Base-by-base conservation (phyloP, 2,113 vertebrate genomes). In the Anarrhichthys ocellatus region DNA sequence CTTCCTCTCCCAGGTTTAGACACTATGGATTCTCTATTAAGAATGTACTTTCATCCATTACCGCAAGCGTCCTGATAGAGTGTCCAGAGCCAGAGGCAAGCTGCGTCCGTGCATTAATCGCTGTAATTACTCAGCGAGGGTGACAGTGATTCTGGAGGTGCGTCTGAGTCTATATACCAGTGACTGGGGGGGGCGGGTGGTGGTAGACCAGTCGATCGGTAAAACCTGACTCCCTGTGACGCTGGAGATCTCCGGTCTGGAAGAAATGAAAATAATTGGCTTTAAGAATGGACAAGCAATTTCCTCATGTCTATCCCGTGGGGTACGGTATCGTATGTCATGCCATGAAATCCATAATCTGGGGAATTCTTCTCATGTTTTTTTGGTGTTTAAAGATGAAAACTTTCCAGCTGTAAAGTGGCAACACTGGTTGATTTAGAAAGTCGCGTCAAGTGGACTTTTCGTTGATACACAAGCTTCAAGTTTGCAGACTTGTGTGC, bases 1-100 rank as follows among this genome's bases (percentile, higher is more conserved):
- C 27, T 8, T 13, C 7, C 9, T 17, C 18, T 18, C 7, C 2
- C 29, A 22, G 42, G 46, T 89, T 80, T 61, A 67, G 74, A 75
- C 62, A 15, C 73, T 66, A 85, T 82, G 69, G 90, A 84, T 89
- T 91, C 75, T 90, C 88, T 82, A 75, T 91, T 89, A 90, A 78
- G 82, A 74, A 73, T 38, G 64, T 72, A 82, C 54, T 46, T 79
- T 74, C 84, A 80, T 88, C 76, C 62, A 73, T 89, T 88, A 88
- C 76, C 5, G 0, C 75, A n/a, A 24, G 9, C 9, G 63, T 87
- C 85, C 88, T 89, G 91, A 93, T 83, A 73, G 88, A 89, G 89
- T 86, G 80, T 84, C 84, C 75, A 17, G 46, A 83, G 79, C 87
- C 74, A 78, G 83, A 68, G 88, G 87, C 83, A 56, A 83, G 72